Percentiles rank a stretch among this genome's conserved stretches.
These are phyloP conservation scores for Hypanus sabinus DNA, from an alignment of 2,113 vertebrate species.

Conservation along the genomic window DNA sequence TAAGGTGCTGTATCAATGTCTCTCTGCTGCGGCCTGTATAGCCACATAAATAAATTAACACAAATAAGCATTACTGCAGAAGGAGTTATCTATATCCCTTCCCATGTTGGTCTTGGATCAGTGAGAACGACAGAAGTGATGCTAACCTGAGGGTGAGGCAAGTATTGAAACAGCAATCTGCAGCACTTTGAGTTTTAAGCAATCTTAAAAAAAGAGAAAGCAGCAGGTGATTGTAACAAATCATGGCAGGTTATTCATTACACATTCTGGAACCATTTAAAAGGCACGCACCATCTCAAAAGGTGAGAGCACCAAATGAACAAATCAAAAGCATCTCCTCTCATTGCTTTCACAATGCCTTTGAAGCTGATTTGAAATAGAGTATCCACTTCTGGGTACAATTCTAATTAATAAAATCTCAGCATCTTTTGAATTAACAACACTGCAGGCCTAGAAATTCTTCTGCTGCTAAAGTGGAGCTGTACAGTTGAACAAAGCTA, in stretches of 20 bases:
- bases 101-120: background rate
- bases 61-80: background rate
- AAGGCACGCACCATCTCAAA: background rate
- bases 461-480: too few species aligned
- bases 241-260: background rate
- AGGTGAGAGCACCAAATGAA: background rate
- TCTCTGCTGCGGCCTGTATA: background rate
- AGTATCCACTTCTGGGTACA: background rate
- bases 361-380: background rate
- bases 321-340: background rate
- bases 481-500: too few species aligned
- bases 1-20: background rate
- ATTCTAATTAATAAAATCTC: background rate
- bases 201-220: background rate
- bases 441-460: background rate
- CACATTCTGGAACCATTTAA: background rate
- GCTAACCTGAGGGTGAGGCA: background rate
- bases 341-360: background rate
- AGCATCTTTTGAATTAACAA: background rate
- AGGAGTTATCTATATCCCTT: background rate
- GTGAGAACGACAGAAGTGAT: background rate
- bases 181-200: background rate
- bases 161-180: background rate
- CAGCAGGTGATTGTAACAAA: slow-evolving; percentile 18
- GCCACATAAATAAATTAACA: background rate